Evolutionary conservation across 1,140 invertebrate genomes (phyloP).

Genomic region (Trichonephila clavipes): DNA sequence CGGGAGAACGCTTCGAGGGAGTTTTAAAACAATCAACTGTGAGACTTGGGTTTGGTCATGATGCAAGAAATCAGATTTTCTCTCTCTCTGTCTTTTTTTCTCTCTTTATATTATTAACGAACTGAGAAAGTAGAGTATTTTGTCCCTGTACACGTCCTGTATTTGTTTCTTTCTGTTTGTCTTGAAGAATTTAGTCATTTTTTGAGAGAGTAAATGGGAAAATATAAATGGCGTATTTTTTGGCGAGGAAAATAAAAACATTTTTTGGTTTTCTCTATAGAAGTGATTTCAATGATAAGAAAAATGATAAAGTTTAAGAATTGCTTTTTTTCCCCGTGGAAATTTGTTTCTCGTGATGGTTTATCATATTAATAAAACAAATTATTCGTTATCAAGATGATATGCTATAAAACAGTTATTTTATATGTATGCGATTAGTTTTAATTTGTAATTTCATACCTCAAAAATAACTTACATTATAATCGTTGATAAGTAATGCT

Average conservation of each 20-base stretch:
- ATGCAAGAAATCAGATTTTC: conserved; percentile 41
- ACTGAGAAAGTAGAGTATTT: not conserved
- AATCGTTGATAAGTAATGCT: too few species aligned
- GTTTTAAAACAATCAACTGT: conserved; percentile 70
- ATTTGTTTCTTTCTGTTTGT: not conserved
- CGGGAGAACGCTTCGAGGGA: conserved; percentile 53
- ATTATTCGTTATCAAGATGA: too few species aligned
- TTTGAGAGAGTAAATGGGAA: not conserved
- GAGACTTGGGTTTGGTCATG: not conserved
- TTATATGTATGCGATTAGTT: too few species aligned
- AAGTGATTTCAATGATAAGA: too few species aligned
- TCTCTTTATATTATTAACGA: conserved; percentile 5
- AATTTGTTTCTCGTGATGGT: too few species aligned
- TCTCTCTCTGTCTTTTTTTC: not conserved
- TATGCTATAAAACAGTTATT: too few species aligned
- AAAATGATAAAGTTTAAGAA: too few species aligned
- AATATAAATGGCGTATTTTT: not conserved
- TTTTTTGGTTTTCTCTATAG: too few species aligned
- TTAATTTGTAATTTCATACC: too few species aligned
- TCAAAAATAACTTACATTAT: too few species aligned
- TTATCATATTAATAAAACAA: too few species aligned
- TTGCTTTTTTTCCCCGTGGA: too few species aligned
- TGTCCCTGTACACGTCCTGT: not conserved
- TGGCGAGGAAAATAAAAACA: not conserved
- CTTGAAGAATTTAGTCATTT: not conserved